Conservation (phyloP, 2,113 vertebrate genomes). For the Calyptommatus sinebrachiatus region DNA sequence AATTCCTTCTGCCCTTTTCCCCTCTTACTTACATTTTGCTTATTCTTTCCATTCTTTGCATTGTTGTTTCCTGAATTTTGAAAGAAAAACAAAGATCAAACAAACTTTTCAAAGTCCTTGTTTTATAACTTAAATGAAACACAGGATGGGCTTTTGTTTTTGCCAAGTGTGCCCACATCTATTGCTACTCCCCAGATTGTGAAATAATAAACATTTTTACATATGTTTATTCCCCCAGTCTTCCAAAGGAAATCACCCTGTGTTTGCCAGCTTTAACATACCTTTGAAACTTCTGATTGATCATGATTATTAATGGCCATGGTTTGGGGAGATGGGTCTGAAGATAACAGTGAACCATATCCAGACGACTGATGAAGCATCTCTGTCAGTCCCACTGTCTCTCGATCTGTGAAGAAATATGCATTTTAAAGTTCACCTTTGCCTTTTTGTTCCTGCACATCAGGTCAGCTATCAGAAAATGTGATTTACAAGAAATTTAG, state of each 20-base stretch:
- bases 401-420: conserved; percentile 65
- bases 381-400: conserved; percentile 55
- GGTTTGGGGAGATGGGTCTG: conserved; percentile 58
- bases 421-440: conserved; percentile 53
- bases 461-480: conserved; percentile 54
- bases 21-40: conserved; percentile 85
- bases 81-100: conserved; percentile 65
- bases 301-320: conserved; percentile 55
- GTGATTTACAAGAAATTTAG: conserved; percentile 52
- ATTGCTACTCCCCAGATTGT: too few relatives aligned
- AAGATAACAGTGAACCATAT: conserved; percentile 57
- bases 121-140: conserved; percentile 56
- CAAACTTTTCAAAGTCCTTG: conserved; percentile 56
- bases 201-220: conserved; percentile 46
- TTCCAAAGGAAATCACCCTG: conserved; percentile 54
- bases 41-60: conserved; percentile 83
- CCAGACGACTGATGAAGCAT: conserved; percentile 52
- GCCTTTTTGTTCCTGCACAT: conserved; percentile 53
- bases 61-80: conserved; percentile 80
- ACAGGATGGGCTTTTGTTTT: conserved; percentile 29
- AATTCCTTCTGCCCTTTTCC: conserved; percentile 61
- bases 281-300: conserved; percentile 73
- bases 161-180: conserved; percentile 46
- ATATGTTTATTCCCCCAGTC: conserved; percentile 53
- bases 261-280: conserved; percentile 60